Evolutionary conservation across 2,888 invertebrate genomes (phyloP).

Genomic region (Leucozona laternaria): DNA sequence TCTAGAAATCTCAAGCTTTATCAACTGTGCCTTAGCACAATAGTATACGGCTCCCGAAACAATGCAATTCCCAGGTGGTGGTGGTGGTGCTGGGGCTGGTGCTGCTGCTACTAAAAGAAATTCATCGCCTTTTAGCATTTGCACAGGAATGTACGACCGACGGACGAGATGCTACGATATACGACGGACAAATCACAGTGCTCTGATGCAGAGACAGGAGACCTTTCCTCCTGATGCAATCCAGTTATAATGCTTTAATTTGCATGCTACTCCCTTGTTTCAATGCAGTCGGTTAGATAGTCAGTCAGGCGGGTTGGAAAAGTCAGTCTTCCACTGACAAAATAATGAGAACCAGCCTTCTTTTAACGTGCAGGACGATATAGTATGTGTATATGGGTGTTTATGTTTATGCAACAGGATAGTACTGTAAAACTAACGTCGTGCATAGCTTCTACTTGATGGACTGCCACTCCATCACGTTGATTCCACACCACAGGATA

Average conservation of each 20-base stretch:
- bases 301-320: constrained; percentile 44
- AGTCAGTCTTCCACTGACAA: constrained; percentile 54
- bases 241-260: constrained; percentile 68
- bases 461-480: constrained; percentile 74
- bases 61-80: constrained; percentile 54
- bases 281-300: constrained; percentile 70
- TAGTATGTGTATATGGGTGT: not conserved
- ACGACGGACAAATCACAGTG: constrained; percentile 11
- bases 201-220: not conserved
- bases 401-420: constrained; percentile 59
- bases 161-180: not conserved
- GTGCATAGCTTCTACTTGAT: constrained; percentile 58
- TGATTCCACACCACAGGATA: constrained; percentile 71
- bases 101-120: constrained; percentile 44
- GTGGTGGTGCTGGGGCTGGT: constrained; percentile 25
- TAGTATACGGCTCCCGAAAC: constrained; percentile 42
- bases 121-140: constrained; percentile 61
- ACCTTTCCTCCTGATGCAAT: constrained; percentile 37
- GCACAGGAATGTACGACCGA: constrained; percentile 4
- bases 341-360: constrained; percentile 52
- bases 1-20: constrained; percentile 39
- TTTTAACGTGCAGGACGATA: not conserved
- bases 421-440: constrained; percentile 61
- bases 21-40: constrained; percentile 19
- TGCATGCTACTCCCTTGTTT: constrained; percentile 64